These are phyloP conservation scores for Heterochromis multidens DNA, from an alignment of 2,113 vertebrate genomes.

Conservation along the genomic window DNA sequence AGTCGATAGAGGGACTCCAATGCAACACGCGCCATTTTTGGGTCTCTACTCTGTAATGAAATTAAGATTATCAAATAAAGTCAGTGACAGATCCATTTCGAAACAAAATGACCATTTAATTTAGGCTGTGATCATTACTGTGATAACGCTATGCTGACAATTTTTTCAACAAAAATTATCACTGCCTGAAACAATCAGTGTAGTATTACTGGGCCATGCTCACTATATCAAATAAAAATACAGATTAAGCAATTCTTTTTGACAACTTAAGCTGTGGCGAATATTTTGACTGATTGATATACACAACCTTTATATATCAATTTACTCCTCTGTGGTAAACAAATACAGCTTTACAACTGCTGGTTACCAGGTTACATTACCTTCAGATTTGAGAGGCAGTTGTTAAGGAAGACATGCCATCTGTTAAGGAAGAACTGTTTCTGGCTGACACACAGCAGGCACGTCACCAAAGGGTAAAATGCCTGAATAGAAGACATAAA, in stretches of 20 bases:
- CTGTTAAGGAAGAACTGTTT: conserved; percentile 96
- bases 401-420: conserved; percentile 98
- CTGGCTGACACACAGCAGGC: conserved; percentile 97
- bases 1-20: conserved; percentile 96
- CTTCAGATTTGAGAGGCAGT: conserved; percentile 98
- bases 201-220: not conserved
- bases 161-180: not conserved
- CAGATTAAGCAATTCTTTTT: not conserved
- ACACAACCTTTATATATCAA: not conserved
- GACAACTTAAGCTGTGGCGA: not conserved
- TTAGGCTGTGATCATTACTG: not conserved
- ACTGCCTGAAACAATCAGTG: not conserved
- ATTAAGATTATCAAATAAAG: not conserved
- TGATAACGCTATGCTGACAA: not conserved
- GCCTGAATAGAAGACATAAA: conserved; percentile 37
- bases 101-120: not conserved
- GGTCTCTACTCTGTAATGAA: conserved; percentile 88
- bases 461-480: conserved; percentile 92
- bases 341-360: not conserved
- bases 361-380: conserved; percentile 63
- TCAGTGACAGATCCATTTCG: conserved; percentile 64
- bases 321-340: not conserved
- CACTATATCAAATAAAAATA: not conserved
- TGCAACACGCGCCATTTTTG: conserved; percentile 97
- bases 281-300: not conserved